A percentile compares a stretch with the other conserved stretches of the same genome.
These are phyloP conservation scores for Bombyx mandarina DNA, from an alignment of 1,140 invertebrate species.

Conservation along the genomic window DNA sequence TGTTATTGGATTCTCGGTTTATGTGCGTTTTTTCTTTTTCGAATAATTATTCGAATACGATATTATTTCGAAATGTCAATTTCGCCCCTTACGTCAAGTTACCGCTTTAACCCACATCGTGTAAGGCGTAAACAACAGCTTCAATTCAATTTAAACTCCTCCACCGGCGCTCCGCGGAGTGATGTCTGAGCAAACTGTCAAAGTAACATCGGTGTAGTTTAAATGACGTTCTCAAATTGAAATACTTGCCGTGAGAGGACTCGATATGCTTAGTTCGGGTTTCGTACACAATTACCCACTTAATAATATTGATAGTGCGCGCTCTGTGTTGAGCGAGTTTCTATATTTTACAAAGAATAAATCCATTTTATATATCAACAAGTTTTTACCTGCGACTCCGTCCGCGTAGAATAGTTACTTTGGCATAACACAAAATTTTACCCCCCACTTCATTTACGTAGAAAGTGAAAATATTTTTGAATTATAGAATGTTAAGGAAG, in stretches of 20 bases:
- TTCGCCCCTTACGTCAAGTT: not conserved
- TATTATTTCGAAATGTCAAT: not conserved
- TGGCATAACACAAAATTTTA: no score
- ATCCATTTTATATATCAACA: no score
- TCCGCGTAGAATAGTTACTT: no score
- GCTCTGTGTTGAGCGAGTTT: no score
- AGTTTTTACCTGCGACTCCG: no score
- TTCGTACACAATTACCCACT: constrained; percentile 18
- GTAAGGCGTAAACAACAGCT: constrained; percentile 19
- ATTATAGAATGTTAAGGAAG: no score
- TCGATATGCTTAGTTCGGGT: constrained; percentile 14
- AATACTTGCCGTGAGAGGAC: constrained; percentile 21
- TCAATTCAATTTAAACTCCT: constrained; percentile 28
- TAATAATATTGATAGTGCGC: constrained; percentile 2
- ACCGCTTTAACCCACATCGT: constrained; percentile 19
- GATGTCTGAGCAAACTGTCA: constrained; percentile 26
- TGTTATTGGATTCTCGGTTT: no score
- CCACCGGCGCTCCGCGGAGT: constrained; percentile 6
- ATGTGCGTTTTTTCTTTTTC: no score
- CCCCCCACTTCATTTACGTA: no score
- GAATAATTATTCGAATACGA: no score
- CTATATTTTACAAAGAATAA: no score
- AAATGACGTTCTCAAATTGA: constrained; percentile 32
- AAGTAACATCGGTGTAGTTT: constrained; percentile 29
- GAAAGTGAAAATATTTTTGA: no score